Conservation (phyloP, 2,888 invertebrate species). For the Achlya flavicornis region DNA sequence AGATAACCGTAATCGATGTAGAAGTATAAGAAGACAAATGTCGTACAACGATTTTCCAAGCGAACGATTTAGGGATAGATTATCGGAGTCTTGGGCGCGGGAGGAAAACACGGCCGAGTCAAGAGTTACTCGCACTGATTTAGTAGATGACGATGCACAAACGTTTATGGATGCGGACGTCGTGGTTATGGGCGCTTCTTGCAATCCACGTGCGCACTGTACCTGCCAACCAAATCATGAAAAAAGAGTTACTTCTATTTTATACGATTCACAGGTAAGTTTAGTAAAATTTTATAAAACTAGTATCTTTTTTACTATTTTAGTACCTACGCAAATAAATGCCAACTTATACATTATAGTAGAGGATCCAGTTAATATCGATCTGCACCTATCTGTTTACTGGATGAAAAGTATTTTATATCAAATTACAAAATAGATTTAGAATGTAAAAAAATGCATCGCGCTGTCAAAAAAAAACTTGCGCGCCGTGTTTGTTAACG, state of each 20-base stretch:
- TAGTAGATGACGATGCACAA: conserved; percentile 66
- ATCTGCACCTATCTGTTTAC: too few relatives aligned
- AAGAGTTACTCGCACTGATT: conserved; percentile 63
- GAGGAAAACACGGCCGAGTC: conserved; percentile 64
- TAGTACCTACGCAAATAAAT: background rate
- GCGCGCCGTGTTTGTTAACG: too few relatives aligned
- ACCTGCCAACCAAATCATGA: conserved; percentile 67
- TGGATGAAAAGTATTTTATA: too few relatives aligned
- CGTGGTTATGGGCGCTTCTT: conserved; percentile 56
- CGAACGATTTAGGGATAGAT: conserved; percentile 70
- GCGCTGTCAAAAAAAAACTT: too few relatives aligned
- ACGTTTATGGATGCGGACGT: conserved; percentile 70
- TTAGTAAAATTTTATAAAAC: background rate
- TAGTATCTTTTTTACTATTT: background rate
- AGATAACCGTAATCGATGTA: conserved; percentile 77
- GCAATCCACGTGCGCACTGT: conserved; percentile 64
- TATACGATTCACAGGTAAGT: conserved; percentile 77
- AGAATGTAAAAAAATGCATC: too few relatives aligned
- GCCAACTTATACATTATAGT: background rate
- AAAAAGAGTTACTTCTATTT: conserved; percentile 68
- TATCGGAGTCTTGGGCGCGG: conserved; percentile 65
- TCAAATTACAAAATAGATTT: too few relatives aligned
- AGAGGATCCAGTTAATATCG: too few relatives aligned
- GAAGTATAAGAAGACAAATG: conserved; percentile 77
- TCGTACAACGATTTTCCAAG: conserved; percentile 80